A percentile compares a stretch with the other conserved stretches of the same genome.
Evolutionary conservation across 1,140 invertebrate species (phyloP).

Genomic region (Belonocnema kinseyi): DNA sequence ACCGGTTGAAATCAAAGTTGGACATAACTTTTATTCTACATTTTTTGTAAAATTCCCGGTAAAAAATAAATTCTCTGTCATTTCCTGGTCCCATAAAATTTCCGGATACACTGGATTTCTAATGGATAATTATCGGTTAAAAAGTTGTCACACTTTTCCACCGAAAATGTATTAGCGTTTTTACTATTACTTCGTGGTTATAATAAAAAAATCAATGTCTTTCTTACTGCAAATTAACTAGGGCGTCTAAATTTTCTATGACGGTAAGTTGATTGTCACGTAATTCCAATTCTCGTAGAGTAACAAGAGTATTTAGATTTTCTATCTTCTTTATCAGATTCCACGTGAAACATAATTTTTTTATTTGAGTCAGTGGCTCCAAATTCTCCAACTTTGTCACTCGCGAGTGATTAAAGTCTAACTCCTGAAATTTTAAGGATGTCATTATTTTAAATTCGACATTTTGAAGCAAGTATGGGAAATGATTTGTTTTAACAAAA

Average conservation of each 20-base stretch:
- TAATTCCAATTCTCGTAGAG: slow-evolving; percentile 91
- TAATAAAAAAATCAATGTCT: background rate
- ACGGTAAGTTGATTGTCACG: slow-evolving; percentile 97
- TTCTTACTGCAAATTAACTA: slow-evolving; percentile 93
- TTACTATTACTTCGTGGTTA: too few relatives aligned
- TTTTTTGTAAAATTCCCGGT: too few relatives aligned
- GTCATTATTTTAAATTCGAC: background rate
- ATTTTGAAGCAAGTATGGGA: slow-evolving; percentile 30
- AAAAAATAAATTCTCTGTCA: too few relatives aligned
- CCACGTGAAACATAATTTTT: slow-evolving; percentile 92
- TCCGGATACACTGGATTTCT: too few relatives aligned
- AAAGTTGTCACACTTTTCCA: too few relatives aligned
- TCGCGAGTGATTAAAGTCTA: slow-evolving; percentile 93
- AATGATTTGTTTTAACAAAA: slow-evolving; percentile 27
- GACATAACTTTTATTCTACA: too few relatives aligned
- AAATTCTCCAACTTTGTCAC: slow-evolving; percentile 90
- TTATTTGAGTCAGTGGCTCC: slow-evolving; percentile 83
- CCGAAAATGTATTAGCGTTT: too few relatives aligned
- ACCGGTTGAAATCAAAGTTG: too few relatives aligned
- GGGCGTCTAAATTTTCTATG: slow-evolving; percentile 91
- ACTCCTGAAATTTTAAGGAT: slow-evolving; percentile 73
- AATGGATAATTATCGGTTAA: too few relatives aligned
- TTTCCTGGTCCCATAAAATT: too few relatives aligned
- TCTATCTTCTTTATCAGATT: slow-evolving; percentile 97
- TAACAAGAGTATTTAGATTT: slow-evolving; percentile 85